Evolutionary conservation across 2,113 vertebrate species (phyloP), one percentile per base, ranked within the genome.

Genomic region (Lycocorax pyrrhopterus): DNA sequence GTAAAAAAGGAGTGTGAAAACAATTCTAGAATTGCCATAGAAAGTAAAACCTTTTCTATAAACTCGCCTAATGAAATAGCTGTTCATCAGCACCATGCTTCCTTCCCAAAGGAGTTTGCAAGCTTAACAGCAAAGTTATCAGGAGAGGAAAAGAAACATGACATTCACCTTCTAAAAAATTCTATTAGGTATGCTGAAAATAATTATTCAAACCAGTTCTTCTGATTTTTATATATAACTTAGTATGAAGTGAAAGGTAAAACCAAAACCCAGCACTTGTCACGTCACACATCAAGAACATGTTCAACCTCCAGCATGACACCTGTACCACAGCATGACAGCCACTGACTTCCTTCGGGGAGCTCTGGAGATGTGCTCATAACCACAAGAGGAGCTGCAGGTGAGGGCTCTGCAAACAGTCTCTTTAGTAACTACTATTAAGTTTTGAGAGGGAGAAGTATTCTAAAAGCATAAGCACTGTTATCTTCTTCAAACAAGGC

Each of bases 271-370:
- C 10, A 74, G 5, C 16, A 37, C 8, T n/a, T 66, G 32, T 22
- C n/a, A 58, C 0, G 1, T 62, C 43, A 55, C 5, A 5, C 5
- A 25, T 18, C 16, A 86, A 80, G 63, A 35, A 39, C 12, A 29
- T 0, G 7, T 52, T 64, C 43, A 43, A 12, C 18, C 17, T 76
- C 27, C 16, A 16, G n/a, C 13, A 2, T 6, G 25, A 77, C 22
- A 60, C 9, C 14, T 1, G 0, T 21, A 59, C 14, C 52, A 75
- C 32, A 75, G 47, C 39, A n/a, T 0, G 0, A 51, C n/a, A 76
- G 67, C 23, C 41, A 64, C 68, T 9, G 6, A 32, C 15, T 41
- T 37, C 14, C 56, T 60, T 18, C 12, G 11, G 2, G 25, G 37
- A 77, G 55, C 59, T 53, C 59, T 43, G 58, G 9, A 47, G 33